A percentile compares a stretch with the other conserved stretches of the same genome.
Conservation (phyloP, 37 sponge, comb jelly and placozoan genomes). For the Cladorhizidae sp. region DNA sequence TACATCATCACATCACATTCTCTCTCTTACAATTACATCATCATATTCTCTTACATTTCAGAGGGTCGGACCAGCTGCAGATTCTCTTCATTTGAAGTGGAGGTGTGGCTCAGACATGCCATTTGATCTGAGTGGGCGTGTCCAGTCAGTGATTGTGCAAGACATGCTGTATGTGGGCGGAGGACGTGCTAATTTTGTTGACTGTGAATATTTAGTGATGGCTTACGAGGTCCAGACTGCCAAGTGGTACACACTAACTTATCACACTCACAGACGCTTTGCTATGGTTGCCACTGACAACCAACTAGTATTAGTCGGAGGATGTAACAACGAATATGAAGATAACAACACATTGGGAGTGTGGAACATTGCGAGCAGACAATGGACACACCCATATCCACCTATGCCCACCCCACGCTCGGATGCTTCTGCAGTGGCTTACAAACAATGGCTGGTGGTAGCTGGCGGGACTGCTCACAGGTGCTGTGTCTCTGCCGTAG, state of each 20-base stretch:
- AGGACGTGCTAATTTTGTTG: background rate
- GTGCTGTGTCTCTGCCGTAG: background rate
- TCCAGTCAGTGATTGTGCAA: background rate
- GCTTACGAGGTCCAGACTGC: background rate
- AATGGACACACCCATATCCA: slow-evolving; percentile 28
- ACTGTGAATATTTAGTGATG: background rate
- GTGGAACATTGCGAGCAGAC: background rate
- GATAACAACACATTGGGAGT: background rate
- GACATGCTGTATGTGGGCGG: background rate
- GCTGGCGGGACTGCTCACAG: background rate
- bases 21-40: too few species aligned
- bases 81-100: background rate
- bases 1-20: too few species aligned
- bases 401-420: slow-evolving; percentile 12
- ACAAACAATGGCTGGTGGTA: slow-evolving; percentile 1
- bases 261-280: background rate
- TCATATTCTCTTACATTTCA: too few species aligned
- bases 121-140: background rate
- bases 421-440: slow-evolving; percentile 4
- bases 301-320: slow-evolving; percentile 11
- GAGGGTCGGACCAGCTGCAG: too few species aligned
- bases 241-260: background rate
- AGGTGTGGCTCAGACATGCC: background rate
- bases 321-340: background rate
- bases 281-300: slow-evolving; percentile 6